Conservation (phyloP, 2,888 invertebrate genomes). For the Nasonia oneida region DNA sequence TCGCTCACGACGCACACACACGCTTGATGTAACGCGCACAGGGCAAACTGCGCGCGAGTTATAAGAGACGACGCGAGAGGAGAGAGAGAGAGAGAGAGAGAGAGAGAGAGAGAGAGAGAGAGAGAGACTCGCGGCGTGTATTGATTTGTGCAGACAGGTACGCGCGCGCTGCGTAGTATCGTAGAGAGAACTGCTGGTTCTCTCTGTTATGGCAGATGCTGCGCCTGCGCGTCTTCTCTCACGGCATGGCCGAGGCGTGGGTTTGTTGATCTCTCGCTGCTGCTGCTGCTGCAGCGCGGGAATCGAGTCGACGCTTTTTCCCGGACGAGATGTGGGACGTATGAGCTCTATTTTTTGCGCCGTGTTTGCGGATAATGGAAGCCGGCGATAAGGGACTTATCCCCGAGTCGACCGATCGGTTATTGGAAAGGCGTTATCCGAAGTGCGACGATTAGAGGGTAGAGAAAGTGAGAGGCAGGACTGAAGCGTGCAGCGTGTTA, state of each 20-base stretch:
- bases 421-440: neutral
- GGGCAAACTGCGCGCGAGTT: neutral
- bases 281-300: too few relatives aligned
- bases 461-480: neutral
- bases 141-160: neutral
- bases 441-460: neutral
- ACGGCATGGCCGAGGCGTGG: neutral
- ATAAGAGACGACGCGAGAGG: neutral
- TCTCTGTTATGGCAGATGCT: neutral
- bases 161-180: neutral
- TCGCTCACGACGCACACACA: neutral
- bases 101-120: neutral
- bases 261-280: neutral
- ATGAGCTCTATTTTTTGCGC: neutral
- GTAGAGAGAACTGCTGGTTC: neutral
- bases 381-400: neutral
- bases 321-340: too few relatives aligned
- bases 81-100: neutral
- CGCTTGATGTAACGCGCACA: neutral
- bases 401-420: neutral
- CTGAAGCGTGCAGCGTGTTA: neutral
- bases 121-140: neutral
- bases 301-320: too few relatives aligned
- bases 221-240: constrained; percentile 8
- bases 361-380: neutral